These are phyloP conservation scores for Frankliniella fusca DNA, from an alignment of 2,888 invertebrate species.

Conservation along the genomic window DNA sequence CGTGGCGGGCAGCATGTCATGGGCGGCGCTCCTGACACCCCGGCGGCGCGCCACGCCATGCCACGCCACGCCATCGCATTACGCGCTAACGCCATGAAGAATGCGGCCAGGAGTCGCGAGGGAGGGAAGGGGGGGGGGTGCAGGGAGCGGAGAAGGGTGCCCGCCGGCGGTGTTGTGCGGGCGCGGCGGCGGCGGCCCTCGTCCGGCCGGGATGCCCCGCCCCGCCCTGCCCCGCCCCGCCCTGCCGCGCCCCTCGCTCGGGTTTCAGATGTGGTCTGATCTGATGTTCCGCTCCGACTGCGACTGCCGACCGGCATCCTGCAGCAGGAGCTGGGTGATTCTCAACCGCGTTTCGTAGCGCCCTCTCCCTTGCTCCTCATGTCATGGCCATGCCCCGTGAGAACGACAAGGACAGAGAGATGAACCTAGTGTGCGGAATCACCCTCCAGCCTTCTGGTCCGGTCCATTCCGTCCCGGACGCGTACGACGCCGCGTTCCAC, in stretches of 20 bases:
- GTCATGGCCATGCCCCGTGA: no score
- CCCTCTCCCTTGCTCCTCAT: no score
- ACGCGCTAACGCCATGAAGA: slow-evolving; percentile 17
- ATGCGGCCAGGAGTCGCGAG: slow-evolving; percentile 8
- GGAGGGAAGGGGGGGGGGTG: not conserved
- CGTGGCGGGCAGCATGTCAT: slow-evolving; percentile 6
- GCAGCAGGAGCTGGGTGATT: no score
- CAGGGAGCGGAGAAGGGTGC: not conserved
- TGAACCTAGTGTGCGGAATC: no score
- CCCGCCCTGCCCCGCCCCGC: not conserved
- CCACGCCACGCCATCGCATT: slow-evolving; percentile 15
- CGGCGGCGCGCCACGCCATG: not conserved
- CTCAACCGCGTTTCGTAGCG: no score
- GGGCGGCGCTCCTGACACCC: slow-evolving; percentile 2
- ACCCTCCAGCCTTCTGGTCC: not conserved
- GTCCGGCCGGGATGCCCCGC: not conserved
- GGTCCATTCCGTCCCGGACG: not conserved
- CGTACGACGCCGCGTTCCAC: not conserved
- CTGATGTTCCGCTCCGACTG: not conserved
- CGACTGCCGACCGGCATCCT: not conserved
- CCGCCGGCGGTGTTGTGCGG: not conserved
- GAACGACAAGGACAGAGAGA: no score
- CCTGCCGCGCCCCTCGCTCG: not conserved
- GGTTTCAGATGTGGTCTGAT: slow-evolving; percentile 1
- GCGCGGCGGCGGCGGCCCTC: not conserved